Evolutionary conservation across 2,113 vertebrate genomes (phyloP).

Genomic region (Odocoileus hemionus): DNA sequence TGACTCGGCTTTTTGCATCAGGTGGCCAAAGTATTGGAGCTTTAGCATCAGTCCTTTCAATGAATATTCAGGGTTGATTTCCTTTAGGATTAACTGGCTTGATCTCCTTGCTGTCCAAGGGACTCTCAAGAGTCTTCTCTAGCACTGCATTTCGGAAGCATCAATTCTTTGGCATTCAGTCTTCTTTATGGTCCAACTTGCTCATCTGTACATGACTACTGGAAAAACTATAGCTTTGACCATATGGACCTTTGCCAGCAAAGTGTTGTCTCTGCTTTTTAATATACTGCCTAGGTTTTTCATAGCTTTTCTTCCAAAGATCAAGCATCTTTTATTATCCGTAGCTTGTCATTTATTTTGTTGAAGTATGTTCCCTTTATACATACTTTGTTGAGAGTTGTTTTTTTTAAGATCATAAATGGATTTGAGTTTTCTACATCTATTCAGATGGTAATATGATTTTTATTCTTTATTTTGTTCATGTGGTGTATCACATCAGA

Average conservation of each 20-base stretch:
- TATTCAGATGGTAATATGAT: neutral
- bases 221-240: neutral
- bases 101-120: neutral
- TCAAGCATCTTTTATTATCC: neutral
- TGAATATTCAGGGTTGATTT: neutral
- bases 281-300: neutral
- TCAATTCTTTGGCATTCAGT: neutral
- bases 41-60: neutral
- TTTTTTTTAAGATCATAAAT: neutral
- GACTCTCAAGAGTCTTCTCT: neutral
- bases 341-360: neutral
- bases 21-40: neutral
- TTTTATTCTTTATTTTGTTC: neutral
- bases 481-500: neutral
- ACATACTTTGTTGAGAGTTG: neutral
- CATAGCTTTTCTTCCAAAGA: neutral
- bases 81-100: neutral
- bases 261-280: neutral
- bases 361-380: neutral
- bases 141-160: accelerated
- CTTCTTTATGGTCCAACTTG: neutral
- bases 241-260: neutral
- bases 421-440: neutral
- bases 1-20: neutral
- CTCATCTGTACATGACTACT: neutral